These are phyloP conservation scores for Bos taurus DNA, from an alignment of 2,113 vertebrate genomes.

Conservation along the genomic window ARS-UCD2.0 NC_037344.1:11858501-11859000, in stretches of 20 bases:
- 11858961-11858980: background rate
- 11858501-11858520: background rate
- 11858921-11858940: background rate
- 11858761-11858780: background rate
- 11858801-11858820: background rate
- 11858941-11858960: background rate
- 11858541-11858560: background rate
- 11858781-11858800: background rate
- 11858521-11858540: background rate
- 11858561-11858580: background rate
- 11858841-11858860: background rate
- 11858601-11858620: background rate
- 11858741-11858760: background rate
- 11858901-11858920: background rate
- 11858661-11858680: background rate
- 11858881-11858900: background rate
- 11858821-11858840: background rate
- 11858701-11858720: background rate
- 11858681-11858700: background rate
- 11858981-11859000: background rate
- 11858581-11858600: background rate
- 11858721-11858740: background rate
- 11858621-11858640: background rate
- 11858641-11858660: background rate
- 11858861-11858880: background rate